These are phyloP conservation scores for Cremastinae sp. DNA, from an alignment of 2,888 invertebrate species.

Conservation along the genomic window DNA sequence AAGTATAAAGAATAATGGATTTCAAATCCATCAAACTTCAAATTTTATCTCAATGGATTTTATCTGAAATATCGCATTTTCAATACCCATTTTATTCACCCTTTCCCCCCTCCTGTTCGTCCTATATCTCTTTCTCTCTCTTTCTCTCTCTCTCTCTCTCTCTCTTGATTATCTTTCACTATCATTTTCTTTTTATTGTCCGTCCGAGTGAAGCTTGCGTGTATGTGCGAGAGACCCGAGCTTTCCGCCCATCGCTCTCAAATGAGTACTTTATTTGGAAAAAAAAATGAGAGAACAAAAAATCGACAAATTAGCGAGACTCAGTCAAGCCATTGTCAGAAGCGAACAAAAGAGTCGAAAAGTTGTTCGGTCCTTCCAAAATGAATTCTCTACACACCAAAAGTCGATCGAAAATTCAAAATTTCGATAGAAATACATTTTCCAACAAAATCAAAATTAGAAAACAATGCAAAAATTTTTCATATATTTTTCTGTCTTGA, in stretches of 20 bases:
- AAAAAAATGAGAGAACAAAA: conserved; percentile 11
- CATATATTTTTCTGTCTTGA: conserved; percentile 63
- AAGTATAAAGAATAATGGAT: background rate
- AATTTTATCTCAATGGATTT: background rate
- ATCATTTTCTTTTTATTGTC: conserved; percentile 67
- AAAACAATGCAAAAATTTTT: conserved; percentile 38
- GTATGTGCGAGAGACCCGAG: conserved; percentile 66
- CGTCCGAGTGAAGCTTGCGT: conserved; percentile 78
- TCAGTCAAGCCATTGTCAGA: conserved; percentile 30
- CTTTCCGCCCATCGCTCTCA: conserved; percentile 58
- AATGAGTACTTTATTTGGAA: conserved; percentile 6
- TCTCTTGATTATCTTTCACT: conserved; percentile 63
- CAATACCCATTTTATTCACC: background rate
- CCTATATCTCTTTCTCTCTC: conserved; percentile 20
- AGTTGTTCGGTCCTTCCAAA: conserved; percentile 1
- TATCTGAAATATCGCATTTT: background rate
- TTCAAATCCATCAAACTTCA: conserved; percentile 11
- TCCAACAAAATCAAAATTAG: background rate
- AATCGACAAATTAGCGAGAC: conserved; percentile 40
- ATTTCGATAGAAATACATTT: background rate
- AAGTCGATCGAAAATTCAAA: background rate
- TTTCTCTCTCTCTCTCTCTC: conserved; percentile 1
- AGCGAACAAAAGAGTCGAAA: conserved; percentile 24
- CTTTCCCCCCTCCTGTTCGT: background rate
- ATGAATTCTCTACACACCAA: background rate